phyloP scores from a whole-genome alignment of 1,140 invertebrate genomes.

The Fopius arisanus region DNA sequence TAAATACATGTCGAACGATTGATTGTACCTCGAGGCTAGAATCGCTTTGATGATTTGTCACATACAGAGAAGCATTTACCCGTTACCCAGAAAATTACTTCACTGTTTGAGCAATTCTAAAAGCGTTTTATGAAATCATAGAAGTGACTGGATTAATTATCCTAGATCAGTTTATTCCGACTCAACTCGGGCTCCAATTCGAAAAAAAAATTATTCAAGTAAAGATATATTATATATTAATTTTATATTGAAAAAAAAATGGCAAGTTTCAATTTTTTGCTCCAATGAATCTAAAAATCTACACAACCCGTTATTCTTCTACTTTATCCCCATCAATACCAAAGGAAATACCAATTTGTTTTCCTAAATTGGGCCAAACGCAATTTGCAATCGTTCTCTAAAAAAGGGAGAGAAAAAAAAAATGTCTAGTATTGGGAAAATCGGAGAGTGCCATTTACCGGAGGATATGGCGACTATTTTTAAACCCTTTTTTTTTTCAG shows the following conservation, averaged over 20 bases:
- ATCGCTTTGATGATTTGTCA: slow-evolving; percentile 8
- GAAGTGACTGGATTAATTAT: background rate
- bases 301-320: background rate
- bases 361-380: background rate
- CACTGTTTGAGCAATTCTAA: background rate
- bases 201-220: too few relatives aligned
- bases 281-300: background rate
- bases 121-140: background rate
- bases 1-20: background rate
- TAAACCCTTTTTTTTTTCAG: background rate
- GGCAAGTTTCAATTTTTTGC: background rate
- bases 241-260: background rate
- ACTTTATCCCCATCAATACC: background rate
- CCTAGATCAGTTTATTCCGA: background rate
- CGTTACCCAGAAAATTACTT: background rate
- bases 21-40: background rate
- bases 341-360: background rate
- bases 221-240: too few relatives aligned
- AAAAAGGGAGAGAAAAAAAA: background rate
- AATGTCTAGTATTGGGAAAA: background rate
- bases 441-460: background rate
- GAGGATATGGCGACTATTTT: background rate
- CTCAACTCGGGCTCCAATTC: too few relatives aligned
- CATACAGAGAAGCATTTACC: background rate
- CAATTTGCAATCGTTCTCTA: background rate